These are phyloP conservation scores for Smittia aterrima DNA, from an alignment of 2,888 invertebrate species.

Conservation along the genomic window DNA sequence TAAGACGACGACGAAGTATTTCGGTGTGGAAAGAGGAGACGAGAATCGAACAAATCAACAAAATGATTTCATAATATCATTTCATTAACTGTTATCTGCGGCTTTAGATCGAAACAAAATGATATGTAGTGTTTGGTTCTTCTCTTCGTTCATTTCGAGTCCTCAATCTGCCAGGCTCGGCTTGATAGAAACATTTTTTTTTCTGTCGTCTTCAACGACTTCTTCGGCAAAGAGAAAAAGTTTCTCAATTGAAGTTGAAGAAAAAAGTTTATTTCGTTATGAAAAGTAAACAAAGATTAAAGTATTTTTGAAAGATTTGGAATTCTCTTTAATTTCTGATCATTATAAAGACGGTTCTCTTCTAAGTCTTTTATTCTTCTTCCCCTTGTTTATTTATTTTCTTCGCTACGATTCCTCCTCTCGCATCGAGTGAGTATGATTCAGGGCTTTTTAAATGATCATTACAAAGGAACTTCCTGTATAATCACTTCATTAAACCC, in stretches of 20 bases:
- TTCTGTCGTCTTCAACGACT: too few relatives aligned
- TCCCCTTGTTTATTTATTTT: conserved; percentile 28
- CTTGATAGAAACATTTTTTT: neutral
- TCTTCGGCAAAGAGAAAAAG: neutral
- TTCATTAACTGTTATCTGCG: conserved; percentile 31
- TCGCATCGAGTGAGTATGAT: neutral
- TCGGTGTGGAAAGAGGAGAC: neutral
- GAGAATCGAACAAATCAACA: conserved; percentile 11
- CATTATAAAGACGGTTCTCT: conserved; percentile 23
- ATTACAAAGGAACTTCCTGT: conserved; percentile 36
- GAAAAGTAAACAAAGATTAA: conserved; percentile 8
- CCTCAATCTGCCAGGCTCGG: neutral
- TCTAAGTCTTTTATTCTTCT: neutral
- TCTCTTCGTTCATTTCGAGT: neutral
- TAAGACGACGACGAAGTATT: neutral
- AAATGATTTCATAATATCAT: conserved; percentile 39
- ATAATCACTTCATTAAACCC: conserved; percentile 35
- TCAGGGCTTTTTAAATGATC: conserved; percentile 25
- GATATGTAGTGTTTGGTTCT: conserved; percentile 32
- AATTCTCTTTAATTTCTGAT: conserved; percentile 25
- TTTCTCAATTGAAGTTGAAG: neutral
- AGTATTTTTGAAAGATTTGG: conserved; percentile 19
- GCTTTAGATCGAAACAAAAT: conserved; percentile 9
- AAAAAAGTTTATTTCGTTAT: conserved; percentile 10
- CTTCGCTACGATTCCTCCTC: conserved; percentile 2